A percentile compares a stretch with the other conserved stretches of the same genome.
Conservation (phyloP, 2,113 vertebrate species). For the Ictalurus furcatus region DNA sequence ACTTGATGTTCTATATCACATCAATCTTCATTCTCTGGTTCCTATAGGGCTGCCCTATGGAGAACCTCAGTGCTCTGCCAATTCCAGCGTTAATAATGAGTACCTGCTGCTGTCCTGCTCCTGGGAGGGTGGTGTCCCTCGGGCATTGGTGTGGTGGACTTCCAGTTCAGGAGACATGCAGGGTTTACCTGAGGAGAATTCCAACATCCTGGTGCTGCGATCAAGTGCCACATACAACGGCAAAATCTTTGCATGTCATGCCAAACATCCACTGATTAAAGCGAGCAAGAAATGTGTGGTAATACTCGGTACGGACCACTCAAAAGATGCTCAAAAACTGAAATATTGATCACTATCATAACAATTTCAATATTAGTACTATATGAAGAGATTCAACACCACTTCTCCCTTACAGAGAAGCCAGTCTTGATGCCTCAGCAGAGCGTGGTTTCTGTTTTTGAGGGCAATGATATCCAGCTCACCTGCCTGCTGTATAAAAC, state of each 20-base stretch:
- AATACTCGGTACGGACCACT: constrained; percentile 73
- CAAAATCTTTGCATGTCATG: constrained; percentile 76
- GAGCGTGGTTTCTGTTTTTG: constrained; percentile 75
- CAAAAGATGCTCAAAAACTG: background rate
- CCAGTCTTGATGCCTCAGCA: constrained; percentile 75
- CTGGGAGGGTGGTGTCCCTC: constrained; percentile 82
- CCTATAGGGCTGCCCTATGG: constrained; percentile 73
- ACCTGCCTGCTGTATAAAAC: constrained; percentile 71
- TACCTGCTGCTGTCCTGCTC: constrained; percentile 81
- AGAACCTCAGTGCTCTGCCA: constrained; percentile 74
- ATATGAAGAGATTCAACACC: background rate
- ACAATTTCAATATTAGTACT: background rate
- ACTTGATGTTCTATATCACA: background rate
- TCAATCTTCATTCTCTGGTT: background rate
- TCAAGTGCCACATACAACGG: constrained; percentile 66
- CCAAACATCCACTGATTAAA: constrained; percentile 75
- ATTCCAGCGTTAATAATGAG: constrained; percentile 71
- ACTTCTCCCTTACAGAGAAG: constrained; percentile 66
- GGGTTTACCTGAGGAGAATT: constrained; percentile 65
- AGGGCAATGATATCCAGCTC: constrained; percentile 79
- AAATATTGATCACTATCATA: background rate
- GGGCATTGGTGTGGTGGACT: constrained; percentile 77
- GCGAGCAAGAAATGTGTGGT: constrained; percentile 72
- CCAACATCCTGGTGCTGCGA: constrained; percentile 72
- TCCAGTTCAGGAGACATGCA: constrained; percentile 60